A percentile compares a stretch with the other conserved stretches of the same genome.
phyloP scores from a whole-genome alignment of 2,797 vertebrate species.

The Emydoidea blandingii region DNA sequence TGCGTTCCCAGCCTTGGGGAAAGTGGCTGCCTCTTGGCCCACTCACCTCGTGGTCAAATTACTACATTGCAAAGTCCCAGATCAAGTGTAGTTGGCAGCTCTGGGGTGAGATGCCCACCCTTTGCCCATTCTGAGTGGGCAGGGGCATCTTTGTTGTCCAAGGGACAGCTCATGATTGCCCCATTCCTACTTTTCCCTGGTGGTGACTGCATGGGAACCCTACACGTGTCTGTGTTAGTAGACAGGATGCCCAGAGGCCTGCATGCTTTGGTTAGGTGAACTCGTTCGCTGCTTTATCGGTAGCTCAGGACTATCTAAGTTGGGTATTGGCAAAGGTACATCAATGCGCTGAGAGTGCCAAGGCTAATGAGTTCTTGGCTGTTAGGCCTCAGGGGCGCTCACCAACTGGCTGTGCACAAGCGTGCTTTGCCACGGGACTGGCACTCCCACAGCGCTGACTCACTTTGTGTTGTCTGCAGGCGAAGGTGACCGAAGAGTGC shows the following conservation, averaged over 20 bases:
- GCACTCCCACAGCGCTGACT: neutral
- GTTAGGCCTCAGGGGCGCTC: no score
- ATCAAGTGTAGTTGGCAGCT: neutral
- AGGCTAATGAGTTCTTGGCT: neutral
- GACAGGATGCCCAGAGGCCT: neutral
- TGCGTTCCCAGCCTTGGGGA: neutral
- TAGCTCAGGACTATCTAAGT: fast-evolving
- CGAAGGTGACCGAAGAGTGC: constrained; percentile 95
- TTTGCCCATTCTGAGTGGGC: no score
- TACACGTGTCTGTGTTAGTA: fast-evolving
- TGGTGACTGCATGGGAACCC: neutral
- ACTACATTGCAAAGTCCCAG: neutral
- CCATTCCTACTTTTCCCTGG: neutral
- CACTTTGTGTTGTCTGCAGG: constrained; percentile 75
- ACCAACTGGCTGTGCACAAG: neutral
- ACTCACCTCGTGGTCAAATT: neutral
- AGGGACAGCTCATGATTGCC: neutral
- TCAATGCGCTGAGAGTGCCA: neutral
- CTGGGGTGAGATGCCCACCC: neutral
- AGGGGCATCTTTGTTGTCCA: neutral
- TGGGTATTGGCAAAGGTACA: no score
- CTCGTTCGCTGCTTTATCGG: neutral
- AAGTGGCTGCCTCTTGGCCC: neutral
- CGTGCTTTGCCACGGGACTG: fast-evolving
- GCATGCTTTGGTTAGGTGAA: neutral